phyloP scores from a whole-genome alignment of 2,113 vertebrate genomes.

The Rhinolophus sinicus region DNA sequence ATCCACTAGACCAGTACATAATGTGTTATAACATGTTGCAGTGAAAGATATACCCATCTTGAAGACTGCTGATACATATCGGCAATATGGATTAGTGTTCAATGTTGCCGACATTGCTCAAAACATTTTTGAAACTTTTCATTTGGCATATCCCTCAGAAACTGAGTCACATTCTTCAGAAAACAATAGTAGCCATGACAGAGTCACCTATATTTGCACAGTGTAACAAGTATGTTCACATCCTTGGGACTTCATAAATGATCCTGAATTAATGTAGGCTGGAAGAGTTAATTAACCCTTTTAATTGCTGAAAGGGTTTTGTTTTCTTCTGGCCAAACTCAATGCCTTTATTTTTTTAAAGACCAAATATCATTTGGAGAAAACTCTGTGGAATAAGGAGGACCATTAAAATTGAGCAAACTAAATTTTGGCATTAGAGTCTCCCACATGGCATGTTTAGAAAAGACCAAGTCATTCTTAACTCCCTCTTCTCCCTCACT shows the following conservation, averaged over 20 bases:
- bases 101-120: not conserved
- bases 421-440: not conserved
- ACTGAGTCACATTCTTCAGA: not conserved
- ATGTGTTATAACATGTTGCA: not conserved
- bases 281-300: not conserved
- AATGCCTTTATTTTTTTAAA: not conserved
- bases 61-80: not conserved
- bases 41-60: not conserved
- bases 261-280: not conserved
- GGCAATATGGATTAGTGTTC: not conserved
- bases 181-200: not conserved
- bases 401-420: not conserved
- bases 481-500: not conserved
- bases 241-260: not conserved
- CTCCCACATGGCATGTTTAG: not conserved
- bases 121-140: not conserved
- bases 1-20: not conserved
- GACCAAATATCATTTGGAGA: not conserved
- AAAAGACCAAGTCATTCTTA: not conserved
- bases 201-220: not conserved
- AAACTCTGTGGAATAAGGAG: not conserved
- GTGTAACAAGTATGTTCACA: not conserved
- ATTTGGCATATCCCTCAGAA: not conserved
- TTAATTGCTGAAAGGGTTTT: not conserved
- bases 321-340: not conserved